Base-by-base conservation (phyloP, 92 coral and sea anemone genomes). In the Pocillopora meandrina region DNA sequence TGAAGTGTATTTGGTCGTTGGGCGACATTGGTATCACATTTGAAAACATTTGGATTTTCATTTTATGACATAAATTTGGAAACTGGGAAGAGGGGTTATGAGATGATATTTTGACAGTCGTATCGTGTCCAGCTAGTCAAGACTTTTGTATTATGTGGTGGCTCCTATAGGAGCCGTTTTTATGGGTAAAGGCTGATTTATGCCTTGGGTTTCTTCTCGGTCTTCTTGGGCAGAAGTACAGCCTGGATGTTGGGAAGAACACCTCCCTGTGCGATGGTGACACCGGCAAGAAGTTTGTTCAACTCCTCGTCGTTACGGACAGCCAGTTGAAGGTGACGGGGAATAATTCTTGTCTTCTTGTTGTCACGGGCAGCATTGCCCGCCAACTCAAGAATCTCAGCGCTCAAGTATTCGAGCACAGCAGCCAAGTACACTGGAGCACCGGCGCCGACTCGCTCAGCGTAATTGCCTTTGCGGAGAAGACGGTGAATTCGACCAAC, bases 261-360 rank as follows among this genome's bases (percentile, higher is more conserved):
- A 90, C 95, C 95, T 74, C 95, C 95, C 82, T 92, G 95, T 26
- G 95, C 95, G 84, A 92, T 92, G 91, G 95, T 92, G 79, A 92
- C 95, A 61, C 95, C 95, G 34, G 93, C 93, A 61, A 95, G 90
- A 77, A 95, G 89, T 76, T 92, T 95, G 96, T 95, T 95, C 87
- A 95, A 83, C 90, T 95, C 98, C 76, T 95, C 98, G 89, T 95
- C 98, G 80, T 95, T 95, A 65, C 98, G 87, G 49, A 95, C 95
- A 57, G 98, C 98, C 87, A 92, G 67, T 77, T 92, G 95, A 65
- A 92, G 87, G 82, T 93, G 96, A 85, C 96, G 91, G 75, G 96
- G 96, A 56, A 93, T 93, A 84, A 93, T 93, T 47, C 96, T 87
- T 71, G 89, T 90, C 80, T 93, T 93, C 92, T 93, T 93, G 94